These are phyloP conservation scores for Willowsia nigromaculata DNA, from an alignment of 2,888 invertebrate species.

Conservation along the genomic window DNA sequence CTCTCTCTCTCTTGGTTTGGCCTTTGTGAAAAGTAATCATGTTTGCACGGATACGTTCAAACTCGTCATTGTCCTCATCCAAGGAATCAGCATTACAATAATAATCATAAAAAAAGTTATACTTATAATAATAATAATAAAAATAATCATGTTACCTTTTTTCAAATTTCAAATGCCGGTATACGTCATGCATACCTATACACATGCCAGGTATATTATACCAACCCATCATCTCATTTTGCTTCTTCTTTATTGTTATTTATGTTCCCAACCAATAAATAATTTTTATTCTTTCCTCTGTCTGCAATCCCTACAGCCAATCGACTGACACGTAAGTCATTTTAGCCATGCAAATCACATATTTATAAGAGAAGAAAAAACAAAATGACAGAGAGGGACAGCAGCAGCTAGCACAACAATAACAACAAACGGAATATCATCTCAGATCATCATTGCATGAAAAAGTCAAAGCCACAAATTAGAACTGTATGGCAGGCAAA, in stretches of 20 bases:
- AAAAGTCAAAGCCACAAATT: conserved; percentile 57
- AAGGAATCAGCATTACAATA: conserved; percentile 16
- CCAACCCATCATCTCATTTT: not conserved
- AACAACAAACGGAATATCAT: not conserved
- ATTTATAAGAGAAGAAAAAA: conserved; percentile 34
- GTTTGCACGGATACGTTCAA: conserved; percentile 30
- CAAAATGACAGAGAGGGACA: not conserved
- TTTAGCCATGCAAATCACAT: conserved; percentile 63
- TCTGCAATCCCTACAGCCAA: conserved; percentile 1
- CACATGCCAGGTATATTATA: not conserved
- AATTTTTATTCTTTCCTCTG: not conserved
- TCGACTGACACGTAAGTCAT: conserved; percentile 42
- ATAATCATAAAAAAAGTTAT: not conserved
- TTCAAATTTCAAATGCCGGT: not conserved
- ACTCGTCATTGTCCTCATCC: conserved; percentile 22
- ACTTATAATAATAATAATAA: conserved; percentile 7
- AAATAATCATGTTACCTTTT: conserved; percentile 30
- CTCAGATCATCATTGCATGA: not conserved
- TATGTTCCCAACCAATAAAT: conserved; percentile 24
- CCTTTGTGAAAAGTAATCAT: not conserved
- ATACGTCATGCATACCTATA: not conserved
- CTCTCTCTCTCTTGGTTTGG: not conserved
- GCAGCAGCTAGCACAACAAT: not conserved
- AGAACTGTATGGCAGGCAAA: conserved; percentile 26
- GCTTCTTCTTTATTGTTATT: conserved; percentile 31